Percentiles rank a stretch among this genome's conserved stretches.
Evolutionary conservation across 2,888 invertebrate species (phyloP).

Genomic region (Parthenolecanium corni): DNA sequence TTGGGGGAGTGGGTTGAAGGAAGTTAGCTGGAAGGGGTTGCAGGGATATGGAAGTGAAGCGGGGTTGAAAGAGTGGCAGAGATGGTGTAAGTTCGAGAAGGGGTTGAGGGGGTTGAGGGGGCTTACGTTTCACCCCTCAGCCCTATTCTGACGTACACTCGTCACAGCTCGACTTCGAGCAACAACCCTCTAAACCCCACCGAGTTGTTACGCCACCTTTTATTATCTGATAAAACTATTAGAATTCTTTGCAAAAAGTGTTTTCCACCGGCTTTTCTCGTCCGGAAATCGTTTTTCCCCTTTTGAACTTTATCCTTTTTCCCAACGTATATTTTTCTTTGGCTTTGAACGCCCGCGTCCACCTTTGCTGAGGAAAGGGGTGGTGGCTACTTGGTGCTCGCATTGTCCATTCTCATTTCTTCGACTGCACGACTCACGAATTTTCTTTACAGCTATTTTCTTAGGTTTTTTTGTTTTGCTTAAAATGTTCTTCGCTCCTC

Average conservation of each 20-base stretch:
- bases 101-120: conserved; percentile 8
- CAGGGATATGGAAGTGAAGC: no score
- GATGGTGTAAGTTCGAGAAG: neutral
- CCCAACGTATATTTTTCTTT: neutral
- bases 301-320: conserved; percentile 1
- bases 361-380: no score
- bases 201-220: conserved; percentile 26
- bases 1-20: no score
- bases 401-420: neutral
- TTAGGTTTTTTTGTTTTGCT: no score
- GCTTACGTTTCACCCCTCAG: conserved; percentile 15
- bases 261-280: conserved; percentile 13
- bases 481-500: no score
- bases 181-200: conserved; percentile 24
- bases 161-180: conserved; percentile 24
- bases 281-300: conserved; percentile 21
- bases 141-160: conserved; percentile 21
- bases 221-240: conserved; percentile 24
- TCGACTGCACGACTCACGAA: no score
- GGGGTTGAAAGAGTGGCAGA: neutral
- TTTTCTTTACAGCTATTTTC: no score
- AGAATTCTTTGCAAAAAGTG: conserved; percentile 16
- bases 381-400: no score
- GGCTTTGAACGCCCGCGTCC: neutral
- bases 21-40: no score